A percentile compares a stretch with the other conserved stretches of the same genome.
These are phyloP conservation scores for Sorex araneus DNA, from an alignment of 2,113 vertebrate species.

Conservation along the genomic window DNA sequence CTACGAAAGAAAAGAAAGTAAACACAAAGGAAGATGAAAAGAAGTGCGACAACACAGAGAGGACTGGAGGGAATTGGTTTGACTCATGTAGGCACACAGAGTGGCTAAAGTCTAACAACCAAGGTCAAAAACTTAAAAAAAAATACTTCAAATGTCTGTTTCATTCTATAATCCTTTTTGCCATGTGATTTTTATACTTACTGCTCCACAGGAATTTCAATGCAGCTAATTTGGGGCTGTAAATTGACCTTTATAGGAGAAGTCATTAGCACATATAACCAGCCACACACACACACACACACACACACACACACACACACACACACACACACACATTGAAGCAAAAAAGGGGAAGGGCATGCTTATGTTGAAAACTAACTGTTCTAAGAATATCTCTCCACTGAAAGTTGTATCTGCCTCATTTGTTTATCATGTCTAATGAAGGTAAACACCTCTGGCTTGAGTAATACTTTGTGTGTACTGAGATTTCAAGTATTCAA, in stretches of 20 bases:
- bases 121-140: background rate
- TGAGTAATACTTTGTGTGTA: background rate
- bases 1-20: background rate
- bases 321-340: background rate
- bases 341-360: background rate
- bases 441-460: background rate
- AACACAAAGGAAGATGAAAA: slow-evolving; percentile 40
- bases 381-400: background rate
- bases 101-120: slow-evolving; percentile 14
- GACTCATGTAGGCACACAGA: background rate
- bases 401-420: background rate
- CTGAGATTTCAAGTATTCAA: background rate
- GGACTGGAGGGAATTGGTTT: background rate
- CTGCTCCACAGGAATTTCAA: background rate
- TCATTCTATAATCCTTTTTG: background rate
- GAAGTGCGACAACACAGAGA: background rate
- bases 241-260: background rate
- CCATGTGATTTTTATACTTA: background rate
- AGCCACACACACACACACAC: background rate
- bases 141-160: slow-evolving; percentile 27
- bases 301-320: too few species aligned
- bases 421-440: background rate
- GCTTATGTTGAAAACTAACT: background rate
- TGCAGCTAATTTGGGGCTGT: background rate
- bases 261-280: too few species aligned